These are phyloP conservation scores for Tyria jacobaeae DNA, from an alignment of 2,888 invertebrate genomes.

Conservation along the genomic window DNA sequence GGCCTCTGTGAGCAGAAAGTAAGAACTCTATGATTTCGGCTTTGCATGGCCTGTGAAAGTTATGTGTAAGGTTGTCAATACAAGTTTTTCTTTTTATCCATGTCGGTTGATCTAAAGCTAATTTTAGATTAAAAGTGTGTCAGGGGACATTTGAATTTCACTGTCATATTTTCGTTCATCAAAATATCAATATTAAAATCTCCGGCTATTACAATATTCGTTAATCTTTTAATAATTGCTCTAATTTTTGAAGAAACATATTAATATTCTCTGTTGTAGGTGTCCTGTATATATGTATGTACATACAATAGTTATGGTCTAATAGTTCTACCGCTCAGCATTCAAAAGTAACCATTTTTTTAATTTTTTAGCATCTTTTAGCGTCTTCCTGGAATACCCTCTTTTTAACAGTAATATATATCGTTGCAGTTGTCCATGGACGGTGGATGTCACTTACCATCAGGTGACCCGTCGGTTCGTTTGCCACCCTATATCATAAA, in stretches of 20 bases:
- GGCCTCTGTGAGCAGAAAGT: slow-evolving; percentile 3
- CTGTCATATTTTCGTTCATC: neutral
- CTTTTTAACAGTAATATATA: neutral
- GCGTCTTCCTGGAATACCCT: neutral
- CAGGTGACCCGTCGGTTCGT: too few relatives aligned
- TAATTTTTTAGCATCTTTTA: neutral
- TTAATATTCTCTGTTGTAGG: neutral
- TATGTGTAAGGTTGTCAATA: slow-evolving; percentile 1
- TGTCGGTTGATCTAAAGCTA: slow-evolving; percentile 1
- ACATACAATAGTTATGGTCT: neutral
- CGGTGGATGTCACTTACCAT: too few relatives aligned
- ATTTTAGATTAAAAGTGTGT: neutral
- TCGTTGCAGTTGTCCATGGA: too few relatives aligned
- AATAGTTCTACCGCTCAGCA: slow-evolving; percentile 4
- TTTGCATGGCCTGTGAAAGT: slow-evolving; percentile 2
- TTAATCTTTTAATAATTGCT: neutral
- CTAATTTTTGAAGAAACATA: neutral
- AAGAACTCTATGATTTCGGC: neutral
- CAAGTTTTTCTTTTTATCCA: neutral
- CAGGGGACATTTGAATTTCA: neutral
- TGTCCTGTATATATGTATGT: slow-evolving; percentile 3
- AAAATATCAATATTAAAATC: neutral
- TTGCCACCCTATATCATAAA: too few relatives aligned
- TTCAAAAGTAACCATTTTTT: neutral
- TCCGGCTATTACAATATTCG: neutral